These are phyloP conservation scores for Onychorhynchus coronatus DNA, from an alignment of 2,113 vertebrate species.

Conservation along the genomic window DNA sequence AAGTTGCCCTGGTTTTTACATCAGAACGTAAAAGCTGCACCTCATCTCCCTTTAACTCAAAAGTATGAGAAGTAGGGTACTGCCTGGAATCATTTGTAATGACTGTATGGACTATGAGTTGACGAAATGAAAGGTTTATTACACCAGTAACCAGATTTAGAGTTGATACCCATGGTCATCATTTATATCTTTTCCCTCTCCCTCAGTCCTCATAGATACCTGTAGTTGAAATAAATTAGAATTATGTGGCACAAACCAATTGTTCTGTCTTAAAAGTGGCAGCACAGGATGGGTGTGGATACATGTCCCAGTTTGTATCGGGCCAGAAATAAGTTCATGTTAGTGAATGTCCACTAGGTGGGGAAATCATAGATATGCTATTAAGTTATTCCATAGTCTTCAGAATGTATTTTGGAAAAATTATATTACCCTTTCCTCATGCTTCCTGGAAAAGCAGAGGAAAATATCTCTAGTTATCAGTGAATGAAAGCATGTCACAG, in stretches of 20 bases:
- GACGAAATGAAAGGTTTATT: not conserved
- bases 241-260: not conserved
- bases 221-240: not conserved
- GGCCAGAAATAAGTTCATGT: not conserved
- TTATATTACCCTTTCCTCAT: not conserved
- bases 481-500: not conserved
- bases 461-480: not conserved
- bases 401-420: not conserved
- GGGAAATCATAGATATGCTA: not conserved
- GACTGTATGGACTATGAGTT: not conserved
- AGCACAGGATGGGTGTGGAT: not conserved
- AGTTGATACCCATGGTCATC: not conserved
- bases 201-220: not conserved
- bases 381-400: not conserved
- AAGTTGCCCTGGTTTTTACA: not conserved
- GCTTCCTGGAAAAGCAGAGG: not conserved
- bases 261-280: not conserved
- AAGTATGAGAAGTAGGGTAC: not conserved
- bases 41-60: not conserved
- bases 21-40: not conserved
- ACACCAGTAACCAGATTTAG: not conserved
- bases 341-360: constrained; percentile 19
- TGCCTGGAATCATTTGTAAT: not conserved
- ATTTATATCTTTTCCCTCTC: not conserved
- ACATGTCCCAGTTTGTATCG: not conserved